phyloP scores from a whole-genome alignment of 1,140 invertebrate species.

The Drosophila kurseongensis region DNA sequence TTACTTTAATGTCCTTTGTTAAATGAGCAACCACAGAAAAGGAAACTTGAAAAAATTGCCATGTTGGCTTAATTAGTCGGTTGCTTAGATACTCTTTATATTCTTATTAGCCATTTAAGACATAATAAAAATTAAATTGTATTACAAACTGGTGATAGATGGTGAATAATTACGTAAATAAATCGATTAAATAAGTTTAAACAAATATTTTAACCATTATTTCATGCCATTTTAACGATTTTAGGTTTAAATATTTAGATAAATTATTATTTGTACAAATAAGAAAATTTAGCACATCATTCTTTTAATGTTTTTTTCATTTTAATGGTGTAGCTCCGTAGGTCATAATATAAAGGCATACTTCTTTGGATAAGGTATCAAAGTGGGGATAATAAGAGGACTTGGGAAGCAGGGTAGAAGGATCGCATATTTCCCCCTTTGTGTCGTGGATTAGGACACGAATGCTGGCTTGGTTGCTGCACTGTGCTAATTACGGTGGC shows the following conservation, averaged over 20 bases:
- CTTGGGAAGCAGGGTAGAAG: background rate
- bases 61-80: background rate
- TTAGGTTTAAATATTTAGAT: too few species aligned
- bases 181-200: too few species aligned
- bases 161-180: too few species aligned
- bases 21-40: constrained; percentile 40
- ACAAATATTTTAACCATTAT: too few species aligned
- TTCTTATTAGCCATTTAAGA: too few species aligned
- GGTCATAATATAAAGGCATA: too few species aligned
- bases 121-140: background rate
- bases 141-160: too few species aligned
- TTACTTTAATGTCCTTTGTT: constrained; percentile 56
- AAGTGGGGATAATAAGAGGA: background rate
- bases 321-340: too few species aligned
- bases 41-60: background rate
- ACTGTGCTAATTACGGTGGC: constrained; percentile 61
- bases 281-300: too few species aligned
- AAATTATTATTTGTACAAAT: too few species aligned
- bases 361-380: constrained; percentile 2
- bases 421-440: constrained; percentile 28
- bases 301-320: too few species aligned
- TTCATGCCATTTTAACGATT: too few species aligned
- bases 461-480: constrained; percentile 25
- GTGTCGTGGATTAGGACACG: constrained; percentile 44
- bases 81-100: background rate